phyloP scores from a whole-genome alignment of 2,797 vertebrate genomes.

The Alauda arvensis region DNA sequence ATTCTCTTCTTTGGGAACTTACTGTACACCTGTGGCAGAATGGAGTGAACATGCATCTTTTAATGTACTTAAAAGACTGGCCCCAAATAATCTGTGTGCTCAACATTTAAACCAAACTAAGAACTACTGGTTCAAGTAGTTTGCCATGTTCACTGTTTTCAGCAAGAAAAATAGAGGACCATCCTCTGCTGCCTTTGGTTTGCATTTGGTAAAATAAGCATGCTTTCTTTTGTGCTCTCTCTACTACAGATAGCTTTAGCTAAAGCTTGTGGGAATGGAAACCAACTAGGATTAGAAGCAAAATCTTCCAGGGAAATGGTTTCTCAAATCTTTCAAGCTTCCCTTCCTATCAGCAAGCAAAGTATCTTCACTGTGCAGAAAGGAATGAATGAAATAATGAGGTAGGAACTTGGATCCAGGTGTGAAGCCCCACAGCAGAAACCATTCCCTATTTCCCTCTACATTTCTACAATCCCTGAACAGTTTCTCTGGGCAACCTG shows the following conservation, averaged over 20 bases:
- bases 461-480: background rate
- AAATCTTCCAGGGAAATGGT: conserved; percentile 79
- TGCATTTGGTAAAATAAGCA: background rate
- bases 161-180: background rate
- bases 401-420: conserved; percentile 69
- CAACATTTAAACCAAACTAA: background rate
- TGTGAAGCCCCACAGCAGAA: background rate
- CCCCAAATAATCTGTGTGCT: background rate
- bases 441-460: background rate
- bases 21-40: background rate
- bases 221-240: background rate
- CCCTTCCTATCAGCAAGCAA: conserved; percentile 64
- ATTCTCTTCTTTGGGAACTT: background rate
- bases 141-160: background rate
- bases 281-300: conserved; percentile 81
- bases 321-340: conserved; percentile 85
- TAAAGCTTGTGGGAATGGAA: conserved; percentile 85
- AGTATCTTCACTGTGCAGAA: conserved; percentile 77
- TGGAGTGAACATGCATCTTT: background rate
- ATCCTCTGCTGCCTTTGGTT: background rate
- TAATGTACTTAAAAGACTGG: background rate
- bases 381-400: conserved; percentile 95
- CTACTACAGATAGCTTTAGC: conserved; percentile 82
- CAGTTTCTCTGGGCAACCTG: background rate
- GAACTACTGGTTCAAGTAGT: background rate